A percentile compares a stretch with the other conserved stretches of the same genome.
Evolutionary conservation across 2,888 invertebrate genomes (phyloP).

Genomic region (Scrobipalpa costella): DNA sequence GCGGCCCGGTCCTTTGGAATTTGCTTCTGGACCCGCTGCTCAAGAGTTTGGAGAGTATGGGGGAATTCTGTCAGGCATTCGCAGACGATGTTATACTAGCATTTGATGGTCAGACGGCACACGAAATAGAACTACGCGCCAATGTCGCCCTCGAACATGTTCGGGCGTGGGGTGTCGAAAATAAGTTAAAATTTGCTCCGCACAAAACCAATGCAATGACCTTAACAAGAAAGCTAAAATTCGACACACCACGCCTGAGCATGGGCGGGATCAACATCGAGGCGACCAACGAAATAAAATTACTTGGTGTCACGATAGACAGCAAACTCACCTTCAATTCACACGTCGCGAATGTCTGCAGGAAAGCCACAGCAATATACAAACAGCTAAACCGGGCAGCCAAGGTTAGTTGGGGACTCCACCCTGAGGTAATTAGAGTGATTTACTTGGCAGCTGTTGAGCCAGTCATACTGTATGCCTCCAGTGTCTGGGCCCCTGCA

Average conservation of each 20-base stretch:
- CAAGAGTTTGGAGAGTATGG: not conserved
- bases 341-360: slow-evolving; percentile 4
- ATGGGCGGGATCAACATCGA: not conserved
- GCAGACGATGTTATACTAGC: not conserved
- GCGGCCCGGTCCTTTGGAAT: not conserved
- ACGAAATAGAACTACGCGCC: not conserved
- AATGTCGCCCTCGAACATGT: not conserved
- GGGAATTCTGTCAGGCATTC: too few relatives aligned
- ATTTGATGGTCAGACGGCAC: not conserved
- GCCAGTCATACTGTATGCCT: not conserved
- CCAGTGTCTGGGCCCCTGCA: not conserved
- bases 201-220: too few relatives aligned
- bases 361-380: not conserved
- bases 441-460: not conserved
- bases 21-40: not conserved
- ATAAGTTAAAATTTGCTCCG: too few relatives aligned
- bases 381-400: not conserved
- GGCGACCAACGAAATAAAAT: not conserved
- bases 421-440: too few relatives aligned
- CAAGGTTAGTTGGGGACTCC: slow-evolving; percentile 3
- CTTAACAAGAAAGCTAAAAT: too few relatives aligned
- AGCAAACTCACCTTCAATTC: slow-evolving; percentile 1
- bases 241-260: too few relatives aligned
- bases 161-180: not conserved
- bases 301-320: slow-evolving; percentile 10